Base-by-base conservation (phyloP, 1,140 invertebrate genomes). In the Drosophila willistoni region DNA sequence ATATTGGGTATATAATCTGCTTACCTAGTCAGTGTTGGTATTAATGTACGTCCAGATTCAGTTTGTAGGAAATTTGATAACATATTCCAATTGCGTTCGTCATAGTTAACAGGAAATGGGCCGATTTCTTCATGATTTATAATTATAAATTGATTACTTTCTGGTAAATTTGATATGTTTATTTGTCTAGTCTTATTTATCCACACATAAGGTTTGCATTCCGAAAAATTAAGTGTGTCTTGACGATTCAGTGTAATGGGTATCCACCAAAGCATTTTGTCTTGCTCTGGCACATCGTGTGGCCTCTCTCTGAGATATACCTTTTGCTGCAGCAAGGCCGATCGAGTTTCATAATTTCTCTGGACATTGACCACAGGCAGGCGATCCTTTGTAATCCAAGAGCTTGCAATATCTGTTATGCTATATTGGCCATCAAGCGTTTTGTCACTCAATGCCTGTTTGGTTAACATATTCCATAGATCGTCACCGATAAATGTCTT, bases 31-130 rank as follows among this genome's bases (percentile, higher is more conserved):
- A 95, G 93, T 6, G 94, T 93, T 1, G 96, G 95, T 66, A 98
- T 96, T 3, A 79, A 90, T 1, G 91, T 77, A 63, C 94, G 86
- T 83, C 94, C 71, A 59, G 93, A 79, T 56, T 93, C 77, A 51
- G 93, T 93, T 80, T 94, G 93, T 3, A 97, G 91, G 82, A 93
- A 96, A 1, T 94, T 82, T 0, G 94, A 93, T 2, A 97, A 85
- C 72, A 96, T 93, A 71, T 95, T 94, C 97, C 96, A 97, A 83
- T 97, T 97, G n/a, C 93, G 86, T 6, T 91, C 71, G 74, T 97
- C 96, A 84, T 97, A 97, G 80, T 97, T 97, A 0, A 97, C 96
- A 6, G 96, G 94, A 86, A 95, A 97, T 64, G 96, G 96, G 1
- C 95, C 95, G 77, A 96, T 96, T 92, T 96, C 96, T 71, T 96